Evolutionary conservation across 2,797 vertebrate genomes (phyloP).

Genomic region (Malurus leucopterus): DNA sequence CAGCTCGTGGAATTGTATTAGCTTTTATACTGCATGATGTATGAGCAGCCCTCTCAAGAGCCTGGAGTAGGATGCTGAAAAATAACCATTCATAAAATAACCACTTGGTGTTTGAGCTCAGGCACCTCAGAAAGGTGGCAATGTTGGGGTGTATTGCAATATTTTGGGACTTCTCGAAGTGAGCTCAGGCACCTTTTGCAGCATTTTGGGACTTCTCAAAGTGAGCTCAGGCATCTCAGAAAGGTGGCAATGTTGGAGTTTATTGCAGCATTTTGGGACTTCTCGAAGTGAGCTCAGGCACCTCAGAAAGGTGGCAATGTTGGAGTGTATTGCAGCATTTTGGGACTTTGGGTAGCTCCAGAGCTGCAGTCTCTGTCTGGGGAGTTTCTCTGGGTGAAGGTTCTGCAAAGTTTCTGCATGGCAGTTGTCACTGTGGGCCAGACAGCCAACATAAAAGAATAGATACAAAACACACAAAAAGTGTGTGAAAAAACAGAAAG

Average conservation of each 20-base stretch:
- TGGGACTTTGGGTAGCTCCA: no score
- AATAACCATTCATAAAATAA: neutral
- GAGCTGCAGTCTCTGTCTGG: neutral
- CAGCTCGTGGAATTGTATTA: constrained; percentile 38
- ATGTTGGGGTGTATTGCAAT: fast-evolving
- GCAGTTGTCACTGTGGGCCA: no score
- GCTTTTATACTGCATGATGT: constrained; percentile 36
- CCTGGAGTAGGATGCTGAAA: neutral
- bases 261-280: fast-evolving
- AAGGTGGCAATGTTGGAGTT: neutral
- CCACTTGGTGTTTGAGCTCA: neutral
- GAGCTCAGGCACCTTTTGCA: neutral
- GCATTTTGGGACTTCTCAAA: neutral
- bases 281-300: neutral
- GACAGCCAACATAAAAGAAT: no score
- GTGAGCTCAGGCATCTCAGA: neutral
- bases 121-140: neutral
- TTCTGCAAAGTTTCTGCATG: no score
- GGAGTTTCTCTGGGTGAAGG: neutral
- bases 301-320: neutral
- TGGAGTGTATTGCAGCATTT: fast-evolving
- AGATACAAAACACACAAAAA: no score
- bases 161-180: neutral
- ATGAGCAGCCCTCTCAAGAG: constrained; percentile 23
- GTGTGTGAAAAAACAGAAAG: no score